These are phyloP conservation scores for Malurus leucopterus DNA, from an alignment of 2,797 vertebrate species.

Conservation along the genomic window DNA sequence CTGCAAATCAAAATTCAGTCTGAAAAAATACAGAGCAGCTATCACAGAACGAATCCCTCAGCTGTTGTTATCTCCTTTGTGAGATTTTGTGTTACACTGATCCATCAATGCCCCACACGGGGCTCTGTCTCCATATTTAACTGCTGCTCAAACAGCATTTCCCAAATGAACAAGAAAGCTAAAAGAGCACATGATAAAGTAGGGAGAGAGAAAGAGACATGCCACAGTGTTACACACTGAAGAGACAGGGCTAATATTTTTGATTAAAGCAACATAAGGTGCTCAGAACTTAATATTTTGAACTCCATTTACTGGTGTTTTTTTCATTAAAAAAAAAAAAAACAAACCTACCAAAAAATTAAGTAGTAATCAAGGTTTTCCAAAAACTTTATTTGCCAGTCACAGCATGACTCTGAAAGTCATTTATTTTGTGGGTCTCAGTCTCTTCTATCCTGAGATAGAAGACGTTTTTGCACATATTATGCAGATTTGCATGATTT, in stretches of 20 bases:
- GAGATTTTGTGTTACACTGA: not conserved
- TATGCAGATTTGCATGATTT: not conserved
- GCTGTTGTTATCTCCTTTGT: not conserved
- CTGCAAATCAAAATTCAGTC: not conserved
- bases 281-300: not conserved
- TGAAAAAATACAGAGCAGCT: not conserved
- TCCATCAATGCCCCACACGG: not conserved
- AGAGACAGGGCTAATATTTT: not conserved
- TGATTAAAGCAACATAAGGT: not conserved
- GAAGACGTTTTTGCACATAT: not conserved
- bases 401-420: not conserved
- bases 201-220: not conserved
- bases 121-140: not conserved
- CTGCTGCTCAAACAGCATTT: not conserved
- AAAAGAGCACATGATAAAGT: not conserved
- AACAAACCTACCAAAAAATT: not conserved
- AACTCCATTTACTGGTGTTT: not conserved
- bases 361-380: not conserved
- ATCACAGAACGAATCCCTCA: not conserved
- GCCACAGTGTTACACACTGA: not conserved
- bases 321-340: not conserved
- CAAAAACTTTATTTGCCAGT: not conserved
- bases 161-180: not conserved
- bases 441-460: not conserved
- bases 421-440: not conserved